Evolutionary conservation across 2,888 invertebrate species (phyloP), one percentile per base, ranked within the genome.

Genomic region (Clitarchus hookeri): DNA sequence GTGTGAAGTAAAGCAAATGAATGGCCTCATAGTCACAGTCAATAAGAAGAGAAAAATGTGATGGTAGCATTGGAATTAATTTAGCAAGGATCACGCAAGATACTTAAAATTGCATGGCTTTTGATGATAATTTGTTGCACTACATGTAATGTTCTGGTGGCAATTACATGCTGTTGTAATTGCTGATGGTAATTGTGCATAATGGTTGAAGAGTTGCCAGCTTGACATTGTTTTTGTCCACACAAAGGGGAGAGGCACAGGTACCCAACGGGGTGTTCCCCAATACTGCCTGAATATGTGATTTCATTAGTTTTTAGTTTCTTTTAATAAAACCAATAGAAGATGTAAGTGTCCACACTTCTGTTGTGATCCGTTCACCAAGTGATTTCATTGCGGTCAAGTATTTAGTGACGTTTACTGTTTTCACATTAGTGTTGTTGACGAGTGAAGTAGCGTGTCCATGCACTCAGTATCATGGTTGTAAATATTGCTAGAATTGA

Each of bases 281-380:
- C 77, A 26, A 65, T 44, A 54, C 84, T 82, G 87, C 86, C 86
- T 84, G 77, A 48, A 83, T 65, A 82, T 85, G 65, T 79, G 25
- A 44, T 83, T 65, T 84, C 77, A 54, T 44, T 84, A 85, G 85
- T 85, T 83, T 85, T 84, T 48, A 84, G 48, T 48, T 48, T n/a
- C 48, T 84, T 83, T 84, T 26, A 84, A 53, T 84, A 36, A 26
- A 36, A 84, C 12, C 26, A 16, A 85, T 65, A 85, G 78, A 78
- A 83, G n/a, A 83, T 87, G 87, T 87, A 87, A 87, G 87, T 87
- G 87, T 87, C 87, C 86, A 86, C 87, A 85, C 87, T 87, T 82
- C n/a, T 65, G 65, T n/a, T 65, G 65, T 65, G 65, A 65, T 19
- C 65, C 65, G 6, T 16, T 65, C 48, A 48, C 48, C 48, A 48